Percentiles rank a stretch among this genome's conserved stretches.
phyloP scores from a whole-genome alignment of 1,140 invertebrate species.

The Hylyphantes graminicola region DNA sequence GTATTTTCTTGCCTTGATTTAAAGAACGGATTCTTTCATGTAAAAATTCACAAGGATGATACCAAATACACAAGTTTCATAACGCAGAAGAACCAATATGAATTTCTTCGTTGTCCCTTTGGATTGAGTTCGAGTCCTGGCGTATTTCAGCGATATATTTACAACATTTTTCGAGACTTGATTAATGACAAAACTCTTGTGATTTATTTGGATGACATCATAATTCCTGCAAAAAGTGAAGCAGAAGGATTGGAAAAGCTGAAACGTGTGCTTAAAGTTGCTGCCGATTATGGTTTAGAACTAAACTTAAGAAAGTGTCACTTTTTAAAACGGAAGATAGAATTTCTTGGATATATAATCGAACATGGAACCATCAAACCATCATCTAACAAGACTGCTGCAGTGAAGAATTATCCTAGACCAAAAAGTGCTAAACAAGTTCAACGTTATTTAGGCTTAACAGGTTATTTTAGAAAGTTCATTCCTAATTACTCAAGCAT shows the following conservation, averaged over 20 bases:
- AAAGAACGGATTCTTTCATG: constrained; percentile 23
- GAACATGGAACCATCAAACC: constrained; percentile 1
- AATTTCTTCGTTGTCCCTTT: constrained; percentile 25
- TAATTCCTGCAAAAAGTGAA: constrained; percentile 28
- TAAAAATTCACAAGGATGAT: constrained; percentile 8
- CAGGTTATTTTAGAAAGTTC: constrained; percentile 39
- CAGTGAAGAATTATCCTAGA: constrained; percentile 57
- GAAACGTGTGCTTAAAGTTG: constrained; percentile 32
- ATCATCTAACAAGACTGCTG: not conserved
- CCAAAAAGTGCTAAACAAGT: constrained; percentile 64
- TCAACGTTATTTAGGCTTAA: constrained; percentile 64
- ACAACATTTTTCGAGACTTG: constrained; percentile 59
- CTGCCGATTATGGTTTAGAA: constrained; percentile 19
- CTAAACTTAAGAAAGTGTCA: constrained; percentile 42
- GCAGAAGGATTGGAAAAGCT: constrained; percentile 29
- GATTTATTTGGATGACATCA: constrained; percentile 65
- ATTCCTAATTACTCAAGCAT: not conserved
- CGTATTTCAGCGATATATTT: constrained; percentile 63
- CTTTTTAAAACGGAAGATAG: constrained; percentile 13
- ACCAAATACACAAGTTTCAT: constrained; percentile 16
- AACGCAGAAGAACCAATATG: not conserved
- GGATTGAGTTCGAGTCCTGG: constrained; percentile 19
- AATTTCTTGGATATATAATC: constrained; percentile 7
- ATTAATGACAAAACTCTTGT: constrained; percentile 22
- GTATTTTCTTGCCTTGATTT: constrained; percentile 16